Evolutionary conservation across 2,888 invertebrate genomes (phyloP).

Genomic region (Nemotelus pantherinus): DNA sequence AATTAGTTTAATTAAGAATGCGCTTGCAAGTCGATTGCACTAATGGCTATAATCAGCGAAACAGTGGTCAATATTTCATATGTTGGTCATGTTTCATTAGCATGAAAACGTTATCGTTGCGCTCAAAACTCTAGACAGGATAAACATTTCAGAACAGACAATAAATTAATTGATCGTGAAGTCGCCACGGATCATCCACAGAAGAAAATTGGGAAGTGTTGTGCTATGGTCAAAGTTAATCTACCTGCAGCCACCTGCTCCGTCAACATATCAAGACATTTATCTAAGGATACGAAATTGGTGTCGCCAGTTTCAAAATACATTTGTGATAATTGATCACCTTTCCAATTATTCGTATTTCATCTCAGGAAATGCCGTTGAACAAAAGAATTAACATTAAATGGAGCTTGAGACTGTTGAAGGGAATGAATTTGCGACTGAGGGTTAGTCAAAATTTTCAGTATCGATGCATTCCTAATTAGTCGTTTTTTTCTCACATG

Average conservation of each 20-base stretch:
- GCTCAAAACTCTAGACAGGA: slow-evolving; percentile 6
- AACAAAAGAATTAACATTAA: neutral
- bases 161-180: slow-evolving; percentile 20
- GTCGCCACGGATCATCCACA: neutral
- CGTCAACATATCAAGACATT: slow-evolving; percentile 12
- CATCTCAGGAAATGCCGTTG: neutral
- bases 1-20: slow-evolving; percentile 31
- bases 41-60: neutral
- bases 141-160: neutral
- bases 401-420: no score
- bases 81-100: neutral
- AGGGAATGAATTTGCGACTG: no score
- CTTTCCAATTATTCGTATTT: slow-evolving; percentile 9
- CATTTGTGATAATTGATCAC: slow-evolving; percentile 31
- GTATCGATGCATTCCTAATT: no score
- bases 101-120: slow-evolving; percentile 17
- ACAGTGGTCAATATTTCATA: slow-evolving; percentile 30
- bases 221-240: neutral
- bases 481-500: no score
- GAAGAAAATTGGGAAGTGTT: no score
- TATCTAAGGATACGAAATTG: slow-evolving; percentile 9
- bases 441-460: no score
- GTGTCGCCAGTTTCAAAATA: slow-evolving; percentile 25
- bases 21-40: slow-evolving; percentile 17
- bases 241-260: slow-evolving; percentile 21